A percentile compares a stretch with the other conserved stretches of the same genome.
Evolutionary conservation across 2,797 vertebrate species (phyloP).

Genomic region (Manis javanica): DNA sequence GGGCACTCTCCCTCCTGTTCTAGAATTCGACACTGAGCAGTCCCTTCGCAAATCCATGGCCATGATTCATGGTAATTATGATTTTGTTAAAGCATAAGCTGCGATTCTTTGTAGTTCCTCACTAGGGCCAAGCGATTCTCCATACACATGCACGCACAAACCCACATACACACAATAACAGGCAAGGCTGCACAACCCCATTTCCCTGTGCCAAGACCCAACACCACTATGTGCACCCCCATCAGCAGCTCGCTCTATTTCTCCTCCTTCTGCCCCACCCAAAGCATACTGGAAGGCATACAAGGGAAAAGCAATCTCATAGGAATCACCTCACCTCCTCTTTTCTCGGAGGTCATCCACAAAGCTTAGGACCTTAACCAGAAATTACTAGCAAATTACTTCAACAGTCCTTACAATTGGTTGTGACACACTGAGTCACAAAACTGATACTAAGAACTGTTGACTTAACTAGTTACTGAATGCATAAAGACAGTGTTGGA

Average conservation of each 20-base stretch:
- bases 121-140: neutral
- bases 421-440: neutral
- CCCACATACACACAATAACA: neutral
- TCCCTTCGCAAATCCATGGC: neutral
- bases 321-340: neutral
- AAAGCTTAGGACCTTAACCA: neutral
- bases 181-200: neutral
- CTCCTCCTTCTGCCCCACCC: neutral
- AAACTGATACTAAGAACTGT: neutral
- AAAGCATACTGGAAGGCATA: neutral
- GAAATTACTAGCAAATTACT: neutral
- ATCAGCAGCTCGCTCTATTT: neutral
- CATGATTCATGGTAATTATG: neutral
- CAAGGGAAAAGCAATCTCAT: neutral
- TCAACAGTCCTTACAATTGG: neutral
- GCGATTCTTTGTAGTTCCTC: neutral
- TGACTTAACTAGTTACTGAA: neutral
- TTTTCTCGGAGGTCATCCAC: constrained; percentile 1
- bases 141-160: neutral
- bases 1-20: neutral
- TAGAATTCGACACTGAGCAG: neutral
- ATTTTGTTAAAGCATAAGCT: neutral
- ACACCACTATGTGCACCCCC: too few species aligned
- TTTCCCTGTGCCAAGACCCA: neutral
- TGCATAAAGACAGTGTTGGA: neutral